Evolutionary conservation across 2,888 invertebrate genomes (phyloP).

Genomic region (Aleiodes leptofemur): DNA sequence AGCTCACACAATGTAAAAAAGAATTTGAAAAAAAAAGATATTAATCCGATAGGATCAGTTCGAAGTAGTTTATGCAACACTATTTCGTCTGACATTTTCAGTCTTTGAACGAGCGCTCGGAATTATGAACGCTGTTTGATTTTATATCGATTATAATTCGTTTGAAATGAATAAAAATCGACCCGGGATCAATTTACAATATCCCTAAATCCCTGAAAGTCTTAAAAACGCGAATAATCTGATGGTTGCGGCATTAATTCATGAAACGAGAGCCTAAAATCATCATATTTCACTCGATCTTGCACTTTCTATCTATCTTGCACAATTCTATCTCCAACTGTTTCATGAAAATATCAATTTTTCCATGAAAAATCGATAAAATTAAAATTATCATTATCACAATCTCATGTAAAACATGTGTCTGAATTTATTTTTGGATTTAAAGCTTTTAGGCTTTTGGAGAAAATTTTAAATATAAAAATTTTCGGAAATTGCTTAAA

Average conservation of each 20-base stretch:
- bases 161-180: not conserved
- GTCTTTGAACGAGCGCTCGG: not conserved
- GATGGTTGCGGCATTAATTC: not conserved
- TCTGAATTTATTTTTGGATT: too few species aligned
- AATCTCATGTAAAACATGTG: too few species aligned
- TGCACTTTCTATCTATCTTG: not conserved
- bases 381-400: too few species aligned
- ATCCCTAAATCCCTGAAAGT: not conserved
- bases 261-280: slow-evolving; percentile 22
- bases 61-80: slow-evolving; percentile 26
- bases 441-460: too few species aligned
- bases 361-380: too few species aligned
- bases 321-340: too few species aligned
- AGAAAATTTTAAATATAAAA: too few species aligned
- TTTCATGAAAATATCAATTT: too few species aligned
- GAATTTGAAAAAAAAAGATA: slow-evolving; percentile 7
- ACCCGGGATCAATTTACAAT: not conserved
- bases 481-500: too few species aligned
- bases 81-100: slow-evolving; percentile 23
- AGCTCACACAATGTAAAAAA: slow-evolving; percentile 21
- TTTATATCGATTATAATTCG: slow-evolving; percentile 5
- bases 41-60: slow-evolving; percentile 23
- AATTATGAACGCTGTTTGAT: not conserved
- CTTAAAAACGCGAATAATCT: not conserved
- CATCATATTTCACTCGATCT: not conserved